Percentiles rank a stretch among this genome's conserved stretches.
Evolutionary conservation across 2,113 vertebrate genomes (phyloP).

Genomic region (Bubo bubo): DNA sequence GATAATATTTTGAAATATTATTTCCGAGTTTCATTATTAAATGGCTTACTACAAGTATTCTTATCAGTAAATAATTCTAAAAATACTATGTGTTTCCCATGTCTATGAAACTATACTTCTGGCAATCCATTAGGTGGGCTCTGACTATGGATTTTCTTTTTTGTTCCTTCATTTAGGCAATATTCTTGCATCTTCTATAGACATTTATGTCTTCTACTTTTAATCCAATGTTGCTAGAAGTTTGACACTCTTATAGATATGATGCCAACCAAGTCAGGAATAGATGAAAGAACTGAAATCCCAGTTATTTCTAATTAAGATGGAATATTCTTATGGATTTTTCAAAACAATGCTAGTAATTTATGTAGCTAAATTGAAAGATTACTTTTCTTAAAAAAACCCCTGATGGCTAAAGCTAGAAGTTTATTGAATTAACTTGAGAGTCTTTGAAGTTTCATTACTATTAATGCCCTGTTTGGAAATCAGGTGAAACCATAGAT

Average conservation of each 20-base stretch:
- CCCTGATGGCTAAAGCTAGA: conserved; percentile 40
- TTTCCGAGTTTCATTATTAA: not conserved
- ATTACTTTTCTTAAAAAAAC: conserved; percentile 27
- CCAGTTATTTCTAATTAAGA: conserved; percentile 53
- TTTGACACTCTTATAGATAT: conserved; percentile 7
- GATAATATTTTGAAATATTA: not conserved
- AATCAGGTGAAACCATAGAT: conserved; percentile 53
- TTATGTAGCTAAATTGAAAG: conserved; percentile 30
- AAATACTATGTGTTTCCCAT: not conserved
- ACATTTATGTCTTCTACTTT: not conserved
- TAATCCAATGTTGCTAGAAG: conserved; percentile 8
- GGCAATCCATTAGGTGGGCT: not conserved
- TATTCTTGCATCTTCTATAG: not conserved
- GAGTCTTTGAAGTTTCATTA: conserved; percentile 62
- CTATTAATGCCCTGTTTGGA: conserved; percentile 61
- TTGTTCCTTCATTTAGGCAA: not conserved
- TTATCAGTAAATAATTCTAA: not conserved
- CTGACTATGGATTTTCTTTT: not conserved
- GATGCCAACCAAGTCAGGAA: conserved; percentile 25
- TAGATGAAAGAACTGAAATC: conserved; percentile 32
- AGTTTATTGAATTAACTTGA: conserved; percentile 56
- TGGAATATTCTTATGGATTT: conserved; percentile 46
- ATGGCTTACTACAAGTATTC: not conserved
- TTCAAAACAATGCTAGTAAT: conserved; percentile 45
- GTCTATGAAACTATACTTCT: not conserved